Evolutionary conservation across 1,140 invertebrate genomes (phyloP).

Genomic region (Drosophila miranda): DNA sequence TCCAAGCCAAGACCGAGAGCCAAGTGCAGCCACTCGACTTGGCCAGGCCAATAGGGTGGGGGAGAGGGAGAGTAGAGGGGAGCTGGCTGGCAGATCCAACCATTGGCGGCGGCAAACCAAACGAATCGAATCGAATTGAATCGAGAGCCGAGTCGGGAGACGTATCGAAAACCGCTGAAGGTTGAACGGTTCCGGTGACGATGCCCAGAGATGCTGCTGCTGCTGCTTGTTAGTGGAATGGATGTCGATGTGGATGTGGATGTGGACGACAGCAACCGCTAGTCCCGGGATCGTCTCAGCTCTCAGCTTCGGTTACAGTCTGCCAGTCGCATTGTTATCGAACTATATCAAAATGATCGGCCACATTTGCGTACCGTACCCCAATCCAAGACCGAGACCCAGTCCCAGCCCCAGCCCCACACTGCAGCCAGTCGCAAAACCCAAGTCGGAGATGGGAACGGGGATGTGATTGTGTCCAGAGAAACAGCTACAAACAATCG

Average conservation of each 20-base stretch:
- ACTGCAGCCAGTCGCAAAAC: too few relatives aligned
- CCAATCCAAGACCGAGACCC: background rate
- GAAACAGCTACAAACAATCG: constrained; percentile 75
- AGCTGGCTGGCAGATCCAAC: constrained; percentile 1
- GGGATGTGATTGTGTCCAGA: constrained; percentile 55
- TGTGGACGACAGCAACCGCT: constrained; percentile 60
- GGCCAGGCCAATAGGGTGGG: constrained; percentile 4
- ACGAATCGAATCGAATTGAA: constrained; percentile 45
- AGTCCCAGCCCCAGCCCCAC: too few relatives aligned
- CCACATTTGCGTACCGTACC: constrained; percentile 72
- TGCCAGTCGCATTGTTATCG: constrained; percentile 64
- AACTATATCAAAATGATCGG: constrained; percentile 80
- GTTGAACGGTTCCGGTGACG: constrained; percentile 60
- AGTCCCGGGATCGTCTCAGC: constrained; percentile 19
- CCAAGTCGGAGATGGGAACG: background rate
- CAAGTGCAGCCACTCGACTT: constrained; percentile 16
- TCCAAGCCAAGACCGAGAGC: constrained; percentile 3
- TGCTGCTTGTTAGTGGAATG: constrained; percentile 59
- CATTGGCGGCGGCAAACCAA: constrained; percentile 66
- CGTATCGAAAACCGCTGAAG: constrained; percentile 36
- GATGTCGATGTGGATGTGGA: constrained; percentile 14
- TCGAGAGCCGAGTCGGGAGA: constrained; percentile 10
- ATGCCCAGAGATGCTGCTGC: constrained; percentile 15
- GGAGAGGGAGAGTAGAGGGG: background rate
- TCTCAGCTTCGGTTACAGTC: constrained; percentile 24